Conservation (phyloP, 2,797 vertebrate genomes). For the Momotus momota region DNA sequence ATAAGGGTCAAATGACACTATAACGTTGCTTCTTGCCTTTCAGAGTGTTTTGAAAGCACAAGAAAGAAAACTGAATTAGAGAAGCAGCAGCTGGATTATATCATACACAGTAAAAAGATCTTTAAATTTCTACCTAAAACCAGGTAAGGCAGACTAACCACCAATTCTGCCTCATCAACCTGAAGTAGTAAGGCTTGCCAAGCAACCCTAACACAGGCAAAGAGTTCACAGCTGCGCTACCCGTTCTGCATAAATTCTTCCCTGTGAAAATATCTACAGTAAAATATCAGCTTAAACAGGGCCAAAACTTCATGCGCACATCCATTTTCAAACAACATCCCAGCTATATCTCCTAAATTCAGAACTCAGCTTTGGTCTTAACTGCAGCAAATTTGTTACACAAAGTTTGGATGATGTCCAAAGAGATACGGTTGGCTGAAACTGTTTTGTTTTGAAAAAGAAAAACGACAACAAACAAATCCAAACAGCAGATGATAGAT, state of each 20-base stretch:
- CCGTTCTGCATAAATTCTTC: not conserved
- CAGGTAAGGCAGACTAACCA: not conserved
- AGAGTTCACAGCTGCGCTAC: not conserved
- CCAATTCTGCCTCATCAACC: not conserved
- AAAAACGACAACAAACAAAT: not conserved
- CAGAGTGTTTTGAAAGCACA: not conserved
- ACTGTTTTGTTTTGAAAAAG: not conserved
- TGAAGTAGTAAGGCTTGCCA: not conserved
- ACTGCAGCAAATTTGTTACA: not conserved
- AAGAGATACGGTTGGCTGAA: rapidly evolving
- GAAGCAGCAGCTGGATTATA: not conserved
- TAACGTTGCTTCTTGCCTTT: not conserved
- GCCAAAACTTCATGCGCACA: not conserved
- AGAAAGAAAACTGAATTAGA: not conserved
- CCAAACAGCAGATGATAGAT: not conserved
- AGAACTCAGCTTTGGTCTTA: not conserved
- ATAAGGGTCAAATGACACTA: not conserved
- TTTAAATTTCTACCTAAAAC: not conserved
- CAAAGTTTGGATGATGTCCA: not conserved
- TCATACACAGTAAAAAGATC: rapidly evolving
- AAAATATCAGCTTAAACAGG: not conserved
- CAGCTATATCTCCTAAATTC: not conserved
- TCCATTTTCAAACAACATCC: not conserved
- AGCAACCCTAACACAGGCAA: not conserved
- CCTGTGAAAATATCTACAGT: rapidly evolving